Base-by-base conservation (phyloP, 2,888 invertebrate species). In the Apamea crenata region DNA sequence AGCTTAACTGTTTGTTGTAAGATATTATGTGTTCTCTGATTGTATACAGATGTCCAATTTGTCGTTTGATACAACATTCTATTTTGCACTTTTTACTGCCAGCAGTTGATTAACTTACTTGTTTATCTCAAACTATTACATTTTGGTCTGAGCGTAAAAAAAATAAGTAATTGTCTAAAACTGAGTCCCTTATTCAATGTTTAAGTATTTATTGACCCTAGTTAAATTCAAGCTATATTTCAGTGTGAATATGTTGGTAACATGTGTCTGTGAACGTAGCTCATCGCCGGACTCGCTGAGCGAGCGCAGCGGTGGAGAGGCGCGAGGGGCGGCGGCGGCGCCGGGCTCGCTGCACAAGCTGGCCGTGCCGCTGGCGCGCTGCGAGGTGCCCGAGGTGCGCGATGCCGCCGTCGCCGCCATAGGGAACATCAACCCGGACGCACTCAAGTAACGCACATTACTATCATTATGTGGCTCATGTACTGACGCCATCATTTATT, bases 371-470 rank as follows among this genome's bases (percentile, higher is more conserved):
- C 97, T 99, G 88, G 97, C 99, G 77, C 97, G 99, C 77, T 99
- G 99, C 95, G 99, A 99, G 95, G 98, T 98, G 76, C 97, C 98
- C 2, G 99, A 99, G 94, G 99, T 99, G 84, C 97, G 99, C 81
- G 99, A 99, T 95, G 98, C 99, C 1, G 99, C 99, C 12, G 99
- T 99, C 25, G 98, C 98, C 89, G 99, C 99, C 2, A 97, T 99
- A 84, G 99, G 99, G 74, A 98, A 99, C 96, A 98, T 99, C 92
- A 99, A 99, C 95, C 98, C 99, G 32, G 98, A 98, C 89, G 99
- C 99, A 16, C 97, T 99, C 83, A 99, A 99, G 99, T 99, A 96
- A 79, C n/a, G 12, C 44, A n/a, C n/a, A 36, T 21, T n/a, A n/a
- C 32, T 44, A 29, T 74, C 40, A 40, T 18, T n/a, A 32, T 25